Evolutionary conservation across 2,888 invertebrate genomes (phyloP).

Genomic region (Calameuta filiformis): DNA sequence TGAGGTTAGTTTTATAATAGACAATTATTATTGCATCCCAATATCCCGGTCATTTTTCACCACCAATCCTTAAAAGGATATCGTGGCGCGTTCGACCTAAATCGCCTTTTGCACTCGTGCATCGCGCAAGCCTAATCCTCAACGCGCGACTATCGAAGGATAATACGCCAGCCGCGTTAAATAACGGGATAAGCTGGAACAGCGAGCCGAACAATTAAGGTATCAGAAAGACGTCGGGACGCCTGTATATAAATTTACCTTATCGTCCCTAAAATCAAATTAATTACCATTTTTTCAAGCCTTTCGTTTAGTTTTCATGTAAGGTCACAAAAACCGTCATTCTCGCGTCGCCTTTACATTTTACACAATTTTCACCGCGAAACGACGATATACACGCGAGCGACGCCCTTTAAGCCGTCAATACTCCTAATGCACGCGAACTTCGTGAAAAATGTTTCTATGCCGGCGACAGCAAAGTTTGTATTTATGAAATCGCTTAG

Average conservation of each 20-base stretch:
- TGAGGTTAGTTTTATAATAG: too few species aligned
- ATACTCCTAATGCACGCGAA: neutral
- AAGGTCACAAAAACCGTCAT: neutral
- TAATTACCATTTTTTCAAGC: neutral
- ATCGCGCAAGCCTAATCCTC: too few species aligned
- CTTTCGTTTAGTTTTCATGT: neutral
- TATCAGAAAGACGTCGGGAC: too few species aligned
- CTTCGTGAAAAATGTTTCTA: neutral
- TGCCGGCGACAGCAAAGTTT: neutral
- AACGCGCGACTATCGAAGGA: too few species aligned
- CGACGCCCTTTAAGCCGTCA: neutral
- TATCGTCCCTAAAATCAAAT: neutral
- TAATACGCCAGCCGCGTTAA: too few species aligned
- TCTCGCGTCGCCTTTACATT: neutral
- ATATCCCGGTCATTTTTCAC: too few species aligned
- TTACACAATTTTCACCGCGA: neutral
- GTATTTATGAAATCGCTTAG: neutral
- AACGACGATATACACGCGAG: neutral
- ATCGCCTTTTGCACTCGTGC: too few species aligned
- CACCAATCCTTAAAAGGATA: too few species aligned
- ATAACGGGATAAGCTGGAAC: too few species aligned
- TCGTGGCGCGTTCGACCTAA: too few species aligned
- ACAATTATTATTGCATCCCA: too few species aligned
- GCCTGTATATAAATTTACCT: constrained; percentile 47
- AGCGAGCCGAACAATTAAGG: too few species aligned